These are phyloP conservation scores for Clepsis dumicolana DNA, from an alignment of 2,888 invertebrate genomes.

Conservation along the genomic window DNA sequence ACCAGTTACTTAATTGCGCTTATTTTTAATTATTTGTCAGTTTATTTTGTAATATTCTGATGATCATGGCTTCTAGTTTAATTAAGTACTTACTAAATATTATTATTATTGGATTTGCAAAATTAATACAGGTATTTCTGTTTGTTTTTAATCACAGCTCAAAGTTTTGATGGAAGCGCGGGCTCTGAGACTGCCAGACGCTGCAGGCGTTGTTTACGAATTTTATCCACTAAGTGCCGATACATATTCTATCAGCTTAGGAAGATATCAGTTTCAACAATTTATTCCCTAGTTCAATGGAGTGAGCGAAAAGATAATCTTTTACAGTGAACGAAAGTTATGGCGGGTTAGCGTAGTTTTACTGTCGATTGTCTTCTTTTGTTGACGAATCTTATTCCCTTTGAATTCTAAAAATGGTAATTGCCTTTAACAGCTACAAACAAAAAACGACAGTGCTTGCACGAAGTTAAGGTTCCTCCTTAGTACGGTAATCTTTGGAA, in stretches of 20 bases:
- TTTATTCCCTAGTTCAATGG: background rate
- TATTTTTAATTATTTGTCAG: background rate
- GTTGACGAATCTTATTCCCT: conserved; percentile 22
- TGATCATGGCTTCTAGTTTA: background rate
- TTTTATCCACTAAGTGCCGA: conserved; percentile 56
- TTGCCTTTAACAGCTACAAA: conserved; percentile 32
- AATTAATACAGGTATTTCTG: background rate
- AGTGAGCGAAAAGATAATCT: conserved; percentile 5
- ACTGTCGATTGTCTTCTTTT: conserved; percentile 20
- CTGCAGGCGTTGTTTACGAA: conserved; percentile 57
- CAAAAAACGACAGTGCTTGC: conserved; percentile 31
- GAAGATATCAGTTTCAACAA: conserved; percentile 49
- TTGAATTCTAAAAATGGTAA: conserved; percentile 26
- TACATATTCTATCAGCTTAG: conserved; percentile 67
- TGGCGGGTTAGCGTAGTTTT: conserved; percentile 23
- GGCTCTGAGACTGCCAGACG: conserved; percentile 25
- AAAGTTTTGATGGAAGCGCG: conserved; percentile 2
- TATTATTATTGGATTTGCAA: background rate
- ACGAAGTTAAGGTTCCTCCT: conserved; percentile 27
- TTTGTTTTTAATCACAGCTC: conserved; percentile 18
- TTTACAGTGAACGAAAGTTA: conserved; percentile 8
- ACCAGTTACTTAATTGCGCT: conserved; percentile 22
- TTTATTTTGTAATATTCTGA: background rate
- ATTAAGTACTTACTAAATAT: background rate
- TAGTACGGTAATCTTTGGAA: conserved; percentile 29